A percentile compares a stretch with the other conserved stretches of the same genome.
Evolutionary conservation across 2,888 invertebrate species (phyloP).

Genomic region (Elegia similella): DNA sequence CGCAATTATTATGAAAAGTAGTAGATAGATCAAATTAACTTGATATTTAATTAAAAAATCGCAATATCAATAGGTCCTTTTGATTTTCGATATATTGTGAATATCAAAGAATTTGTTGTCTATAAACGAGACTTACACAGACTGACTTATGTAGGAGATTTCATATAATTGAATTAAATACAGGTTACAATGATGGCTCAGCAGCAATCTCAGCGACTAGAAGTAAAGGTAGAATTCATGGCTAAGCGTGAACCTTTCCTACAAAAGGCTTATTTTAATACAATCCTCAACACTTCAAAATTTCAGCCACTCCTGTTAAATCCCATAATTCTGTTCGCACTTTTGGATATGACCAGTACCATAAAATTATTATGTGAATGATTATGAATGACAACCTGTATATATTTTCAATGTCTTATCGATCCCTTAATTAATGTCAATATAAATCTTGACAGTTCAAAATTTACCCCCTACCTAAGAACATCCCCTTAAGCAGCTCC

Average conservation of each 20-base stretch:
- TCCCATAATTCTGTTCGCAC: neutral
- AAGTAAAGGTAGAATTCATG: slow-evolving; percentile 63
- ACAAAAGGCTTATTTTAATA: neutral
- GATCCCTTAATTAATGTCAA: neutral
- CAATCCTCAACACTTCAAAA: neutral
- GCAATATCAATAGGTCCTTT: no score
- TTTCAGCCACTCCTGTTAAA: neutral
- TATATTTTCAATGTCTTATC: neutral
- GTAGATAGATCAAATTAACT: no score
- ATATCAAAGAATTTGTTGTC: neutral
- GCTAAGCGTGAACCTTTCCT: slow-evolving; percentile 17
- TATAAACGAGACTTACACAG: neutral
- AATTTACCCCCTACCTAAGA: no score
- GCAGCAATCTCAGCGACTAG: slow-evolving; percentile 59
- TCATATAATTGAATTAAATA: slow-evolving; percentile 38
- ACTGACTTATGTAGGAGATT: neutral
- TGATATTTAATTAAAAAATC: no score
- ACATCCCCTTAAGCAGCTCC: no score
- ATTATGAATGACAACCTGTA: neutral
- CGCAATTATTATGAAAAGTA: no score
- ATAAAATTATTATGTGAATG: neutral
- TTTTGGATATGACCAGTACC: neutral
- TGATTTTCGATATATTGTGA: no score
- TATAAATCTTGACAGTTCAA: no score
- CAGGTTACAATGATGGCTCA: slow-evolving; percentile 63